phyloP scores from a whole-genome alignment of 1,140 invertebrate genomes.

The Microplitis mediator region DNA sequence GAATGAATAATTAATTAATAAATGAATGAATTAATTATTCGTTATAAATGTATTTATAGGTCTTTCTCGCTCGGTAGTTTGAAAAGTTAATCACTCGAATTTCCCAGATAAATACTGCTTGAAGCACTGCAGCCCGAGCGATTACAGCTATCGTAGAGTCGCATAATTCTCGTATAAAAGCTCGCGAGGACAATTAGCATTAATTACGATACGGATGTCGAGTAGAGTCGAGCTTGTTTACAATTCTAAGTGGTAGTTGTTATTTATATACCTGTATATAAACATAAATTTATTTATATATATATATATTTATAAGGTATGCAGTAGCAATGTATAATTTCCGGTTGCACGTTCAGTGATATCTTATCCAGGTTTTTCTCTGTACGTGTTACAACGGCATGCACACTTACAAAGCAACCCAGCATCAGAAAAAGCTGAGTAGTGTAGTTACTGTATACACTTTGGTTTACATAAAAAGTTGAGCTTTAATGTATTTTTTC shows the following conservation, averaged over 20 bases:
- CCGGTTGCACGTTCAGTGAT: slow-evolving; percentile 12
- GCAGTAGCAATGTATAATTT: slow-evolving; percentile 17
- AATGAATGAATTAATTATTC: neutral
- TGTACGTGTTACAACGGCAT: slow-evolving; percentile 13
- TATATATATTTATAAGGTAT: neutral
- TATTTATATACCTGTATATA: slow-evolving; percentile 29
- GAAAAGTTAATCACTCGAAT: neutral
- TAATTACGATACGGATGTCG: slow-evolving; percentile 43
- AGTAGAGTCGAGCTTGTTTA: slow-evolving; percentile 39
- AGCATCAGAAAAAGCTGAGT: no score
- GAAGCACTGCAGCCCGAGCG: slow-evolving; percentile 10
- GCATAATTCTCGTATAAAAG: slow-evolving; percentile 41
- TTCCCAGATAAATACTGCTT: neutral
- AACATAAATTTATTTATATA: neutral
- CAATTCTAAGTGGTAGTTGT: slow-evolving; percentile 34
- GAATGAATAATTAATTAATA: no score
- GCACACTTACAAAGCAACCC: neutral
- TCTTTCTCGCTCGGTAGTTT: neutral
- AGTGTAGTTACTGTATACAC: no score
- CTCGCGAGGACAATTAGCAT: slow-evolving; percentile 41
- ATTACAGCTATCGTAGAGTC: slow-evolving; percentile 34
- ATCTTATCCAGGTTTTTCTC: slow-evolving; percentile 28
- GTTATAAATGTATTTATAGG: neutral
- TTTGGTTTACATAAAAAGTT: neutral
- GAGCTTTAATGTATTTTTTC: neutral